phyloP scores from a whole-genome alignment of 2,888 invertebrate species.

The Drosophila nr. medialis region DNA sequence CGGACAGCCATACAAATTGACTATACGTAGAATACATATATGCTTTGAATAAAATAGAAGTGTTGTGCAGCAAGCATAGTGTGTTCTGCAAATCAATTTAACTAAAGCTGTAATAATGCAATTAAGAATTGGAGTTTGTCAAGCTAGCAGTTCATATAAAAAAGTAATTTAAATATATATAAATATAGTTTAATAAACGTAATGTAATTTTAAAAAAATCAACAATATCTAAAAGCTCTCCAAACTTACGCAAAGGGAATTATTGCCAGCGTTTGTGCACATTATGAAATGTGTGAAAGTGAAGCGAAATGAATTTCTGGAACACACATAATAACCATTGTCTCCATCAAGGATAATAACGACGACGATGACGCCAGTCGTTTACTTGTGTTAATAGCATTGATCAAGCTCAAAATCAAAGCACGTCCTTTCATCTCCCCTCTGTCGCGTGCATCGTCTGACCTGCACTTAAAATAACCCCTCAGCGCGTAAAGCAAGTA shows the following conservation, averaged over 20 bases:
- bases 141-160: not conserved
- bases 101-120: constrained; percentile 9
- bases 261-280: not conserved
- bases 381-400: constrained; percentile 72
- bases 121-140: too few relatives aligned
- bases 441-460: not conserved
- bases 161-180: not conserved
- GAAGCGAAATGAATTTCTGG: constrained; percentile 12
- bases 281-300: not conserved
- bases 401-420: constrained; percentile 62
- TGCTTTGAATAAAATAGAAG: constrained; percentile 6
- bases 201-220: not conserved
- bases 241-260: not conserved
- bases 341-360: constrained; percentile 23
- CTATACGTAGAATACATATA: not conserved
- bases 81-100: constrained; percentile 41
- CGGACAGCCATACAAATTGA: not conserved
- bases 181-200: not conserved
- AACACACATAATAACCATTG: constrained; percentile 27
- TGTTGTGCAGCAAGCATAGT: not conserved
- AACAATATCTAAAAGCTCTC: not conserved
- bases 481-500: constrained; percentile 48
- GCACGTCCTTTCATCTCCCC: constrained; percentile 27
- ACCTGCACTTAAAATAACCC: constrained; percentile 25
- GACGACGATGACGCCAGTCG: constrained; percentile 41